Conservation (phyloP, 2,113 vertebrate species). For the Sterrhoptilus dennistouni region DNA sequence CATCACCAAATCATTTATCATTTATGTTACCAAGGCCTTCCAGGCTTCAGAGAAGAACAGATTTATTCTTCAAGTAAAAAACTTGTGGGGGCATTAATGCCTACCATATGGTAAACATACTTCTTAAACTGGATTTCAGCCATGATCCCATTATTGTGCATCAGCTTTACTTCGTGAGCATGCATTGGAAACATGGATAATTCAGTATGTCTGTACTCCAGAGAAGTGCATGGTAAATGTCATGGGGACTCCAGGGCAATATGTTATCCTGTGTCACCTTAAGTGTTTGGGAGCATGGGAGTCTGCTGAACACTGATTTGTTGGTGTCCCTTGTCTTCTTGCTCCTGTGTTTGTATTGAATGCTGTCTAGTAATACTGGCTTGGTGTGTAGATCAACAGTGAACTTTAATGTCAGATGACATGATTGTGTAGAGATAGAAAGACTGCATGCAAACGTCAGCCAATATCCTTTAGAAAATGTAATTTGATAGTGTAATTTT, state of each 20-base stretch:
- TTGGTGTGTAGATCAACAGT: neutral
- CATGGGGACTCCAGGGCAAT: neutral
- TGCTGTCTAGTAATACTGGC: neutral
- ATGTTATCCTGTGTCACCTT: neutral
- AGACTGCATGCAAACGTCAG: neutral
- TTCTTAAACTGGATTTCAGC: slow-evolving; percentile 60
- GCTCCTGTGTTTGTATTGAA: neutral
- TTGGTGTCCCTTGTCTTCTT: neutral
- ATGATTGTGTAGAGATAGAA: neutral
- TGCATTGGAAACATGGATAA: slow-evolving; percentile 29
- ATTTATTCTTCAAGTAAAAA: slow-evolving; percentile 20
- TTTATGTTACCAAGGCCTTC: neutral
- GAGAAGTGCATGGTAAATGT: neutral
- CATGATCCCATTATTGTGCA: slow-evolving; percentile 58
- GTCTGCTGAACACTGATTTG: neutral
- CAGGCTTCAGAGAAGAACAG: neutral
- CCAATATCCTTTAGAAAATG: neutral
- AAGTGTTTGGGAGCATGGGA: neutral
- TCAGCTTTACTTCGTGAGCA: slow-evolving; percentile 12
- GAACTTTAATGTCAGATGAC: neutral
- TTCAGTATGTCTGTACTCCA: neutral
- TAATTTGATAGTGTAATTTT: neutral
- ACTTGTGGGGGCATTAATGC: neutral
- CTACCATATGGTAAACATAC: slow-evolving; percentile 59
- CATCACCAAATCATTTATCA: neutral